phyloP scores from a whole-genome alignment of 2,113 vertebrate species.

The Notechis scutatus region DNA sequence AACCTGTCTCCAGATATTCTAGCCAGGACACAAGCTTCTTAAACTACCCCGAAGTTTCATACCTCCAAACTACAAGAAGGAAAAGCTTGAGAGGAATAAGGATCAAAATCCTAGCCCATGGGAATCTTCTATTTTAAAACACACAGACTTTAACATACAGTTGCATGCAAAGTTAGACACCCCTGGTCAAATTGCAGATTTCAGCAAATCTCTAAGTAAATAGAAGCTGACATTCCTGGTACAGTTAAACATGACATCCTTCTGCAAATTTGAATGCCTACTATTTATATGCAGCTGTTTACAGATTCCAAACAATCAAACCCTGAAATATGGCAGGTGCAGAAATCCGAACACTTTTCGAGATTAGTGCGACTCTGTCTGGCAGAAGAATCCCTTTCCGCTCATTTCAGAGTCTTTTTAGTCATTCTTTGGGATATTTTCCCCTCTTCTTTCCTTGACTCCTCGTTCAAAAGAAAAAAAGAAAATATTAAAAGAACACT shows the following conservation, averaged over 20 bases:
- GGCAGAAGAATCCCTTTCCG: not conserved
- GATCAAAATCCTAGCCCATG: not conserved
- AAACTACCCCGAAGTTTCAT: not conserved
- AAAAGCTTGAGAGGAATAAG: not conserved
- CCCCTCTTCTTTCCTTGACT: not conserved
- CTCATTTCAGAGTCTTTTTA: not conserved
- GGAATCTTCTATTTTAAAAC: not conserved
- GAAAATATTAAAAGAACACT: not conserved
- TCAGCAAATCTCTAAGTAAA: not conserved
- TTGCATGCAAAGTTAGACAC: not conserved
- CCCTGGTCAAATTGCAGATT: not conserved
- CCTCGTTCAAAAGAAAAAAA: not conserved
- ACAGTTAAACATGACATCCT: not conserved
- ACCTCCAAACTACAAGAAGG: not conserved
- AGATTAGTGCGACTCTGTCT: not conserved
- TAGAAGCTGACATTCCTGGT: not conserved
- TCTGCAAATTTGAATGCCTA: not conserved
- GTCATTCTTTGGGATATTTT: not conserved
- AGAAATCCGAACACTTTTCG: not conserved
- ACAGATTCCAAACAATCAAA: not conserved
- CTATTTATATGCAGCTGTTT: not conserved
- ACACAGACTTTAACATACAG: not conserved
- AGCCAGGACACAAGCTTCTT: not conserved
- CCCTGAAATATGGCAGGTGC: not conserved
- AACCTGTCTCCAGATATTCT: not conserved